Conservation (phyloP, 64 coral and sea anemone species). For the Astreopora myriophthalma region DNA sequence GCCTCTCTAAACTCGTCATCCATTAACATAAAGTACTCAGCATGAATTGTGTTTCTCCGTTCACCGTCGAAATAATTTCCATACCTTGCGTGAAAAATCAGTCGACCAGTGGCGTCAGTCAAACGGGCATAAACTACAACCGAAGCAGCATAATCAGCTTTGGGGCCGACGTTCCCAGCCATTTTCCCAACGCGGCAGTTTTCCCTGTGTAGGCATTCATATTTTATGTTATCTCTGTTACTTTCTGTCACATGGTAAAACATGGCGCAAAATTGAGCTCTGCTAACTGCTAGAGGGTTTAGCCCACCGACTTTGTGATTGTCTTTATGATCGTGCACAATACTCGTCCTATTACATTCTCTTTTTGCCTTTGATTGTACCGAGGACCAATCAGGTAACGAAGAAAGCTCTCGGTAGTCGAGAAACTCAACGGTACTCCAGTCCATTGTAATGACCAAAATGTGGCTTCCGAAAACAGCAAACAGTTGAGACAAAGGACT, state of each 20-base stretch:
- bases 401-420: background rate
- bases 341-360: background rate
- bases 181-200: background rate
- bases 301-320: conserved; percentile 38
- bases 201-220: background rate
- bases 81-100: conserved; percentile 41
- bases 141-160: too few relatives aligned
- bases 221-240: background rate
- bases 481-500: conserved; percentile 16
- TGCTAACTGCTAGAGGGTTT: conserved; percentile 3
- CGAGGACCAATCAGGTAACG: background rate
- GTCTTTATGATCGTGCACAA: conserved; percentile 25
- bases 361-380: background rate
- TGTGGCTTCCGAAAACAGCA: background rate
- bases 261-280: conserved; percentile 32
- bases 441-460: conserved; percentile 11
- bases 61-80: background rate
- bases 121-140: conserved; percentile 16
- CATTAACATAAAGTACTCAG: conserved; percentile 26
- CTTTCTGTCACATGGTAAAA: conserved; percentile 40
- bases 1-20: conserved; percentile 15
- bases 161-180: background rate
- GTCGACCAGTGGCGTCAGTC: background rate
- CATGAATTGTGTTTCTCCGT: conserved; percentile 24
- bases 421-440: background rate